Conservation (phyloP, 2,888 invertebrate species). For the Litoditis marina region DNA sequence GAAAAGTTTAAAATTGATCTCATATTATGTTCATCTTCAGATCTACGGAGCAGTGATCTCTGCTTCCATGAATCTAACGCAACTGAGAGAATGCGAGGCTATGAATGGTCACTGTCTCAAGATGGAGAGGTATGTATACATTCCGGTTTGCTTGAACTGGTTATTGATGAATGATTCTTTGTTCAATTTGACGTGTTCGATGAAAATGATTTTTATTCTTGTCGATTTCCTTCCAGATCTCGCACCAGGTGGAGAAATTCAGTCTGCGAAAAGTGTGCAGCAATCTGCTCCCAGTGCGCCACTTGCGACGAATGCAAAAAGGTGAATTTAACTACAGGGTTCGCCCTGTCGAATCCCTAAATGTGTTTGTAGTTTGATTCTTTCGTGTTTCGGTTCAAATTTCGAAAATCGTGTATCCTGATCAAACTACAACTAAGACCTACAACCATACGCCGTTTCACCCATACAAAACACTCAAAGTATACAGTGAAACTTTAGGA, state of each 20-base stretch:
- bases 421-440: too few relatives aligned
- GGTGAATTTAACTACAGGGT: too few relatives aligned
- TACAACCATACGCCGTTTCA: too few relatives aligned
- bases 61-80: conserved; percentile 49
- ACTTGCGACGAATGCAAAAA: conserved; percentile 51
- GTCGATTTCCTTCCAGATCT: too few relatives aligned
- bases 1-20: too few relatives aligned
- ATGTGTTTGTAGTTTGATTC: too few relatives aligned
- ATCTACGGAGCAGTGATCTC: conserved; percentile 55
- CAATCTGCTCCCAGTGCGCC: conserved; percentile 38
- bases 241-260: conserved; percentile 42
- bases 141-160: background rate
- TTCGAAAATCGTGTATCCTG: too few relatives aligned
- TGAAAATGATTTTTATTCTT: too few relatives aligned
- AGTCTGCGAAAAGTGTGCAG: conserved; percentile 46
- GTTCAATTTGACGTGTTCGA: background rate
- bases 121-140: conserved; percentile 24
- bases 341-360: too few relatives aligned
- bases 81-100: conserved; percentile 36
- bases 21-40: too few relatives aligned
- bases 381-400: background rate
- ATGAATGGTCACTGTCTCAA: conserved; percentile 49
- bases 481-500: too few relatives aligned
- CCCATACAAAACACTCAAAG: too few relatives aligned
- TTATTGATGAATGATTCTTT: background rate